Conservation (phyloP, 2,113 vertebrate species). For the Carlito syrichta region DNA sequence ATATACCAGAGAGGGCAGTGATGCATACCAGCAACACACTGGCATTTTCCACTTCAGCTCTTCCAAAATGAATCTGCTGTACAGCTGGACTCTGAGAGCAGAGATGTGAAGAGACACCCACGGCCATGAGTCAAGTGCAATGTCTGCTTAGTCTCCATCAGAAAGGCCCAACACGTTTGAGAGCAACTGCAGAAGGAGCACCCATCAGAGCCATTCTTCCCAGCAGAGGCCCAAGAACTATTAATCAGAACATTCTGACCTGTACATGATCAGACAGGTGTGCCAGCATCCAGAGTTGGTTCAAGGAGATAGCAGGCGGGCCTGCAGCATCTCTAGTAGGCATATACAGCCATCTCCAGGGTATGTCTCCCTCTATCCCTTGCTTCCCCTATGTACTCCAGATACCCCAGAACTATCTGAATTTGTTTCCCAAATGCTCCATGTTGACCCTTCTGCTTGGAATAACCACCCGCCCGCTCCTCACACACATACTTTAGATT, state of each 20-base stretch:
- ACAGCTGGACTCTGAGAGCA: neutral
- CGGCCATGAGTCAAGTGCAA: constrained; percentile 63
- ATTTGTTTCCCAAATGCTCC: neutral
- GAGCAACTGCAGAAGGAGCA: neutral
- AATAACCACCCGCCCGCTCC: neutral
- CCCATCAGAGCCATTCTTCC: neutral
- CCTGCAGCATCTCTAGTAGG: too few species aligned
- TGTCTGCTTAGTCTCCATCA: constrained; percentile 69
- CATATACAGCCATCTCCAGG: too few species aligned
- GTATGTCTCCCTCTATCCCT: accelerated
- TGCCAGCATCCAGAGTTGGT: neutral
- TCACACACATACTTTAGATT: neutral
- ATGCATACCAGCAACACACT: accelerated
- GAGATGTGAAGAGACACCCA: neutral
- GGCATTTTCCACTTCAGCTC: neutral
- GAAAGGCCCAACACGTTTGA: constrained; percentile 67
- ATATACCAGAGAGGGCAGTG: neutral
- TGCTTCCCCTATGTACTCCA: neutral
- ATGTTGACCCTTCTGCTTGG: neutral
- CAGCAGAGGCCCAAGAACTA: neutral
- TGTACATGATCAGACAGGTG: neutral
- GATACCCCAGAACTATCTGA: neutral
- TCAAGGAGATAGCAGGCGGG: neutral
- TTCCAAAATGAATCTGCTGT: neutral
- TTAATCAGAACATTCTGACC: neutral